phyloP scores from a whole-genome alignment of 2,888 invertebrate genomes.

The Tachina fera region DNA sequence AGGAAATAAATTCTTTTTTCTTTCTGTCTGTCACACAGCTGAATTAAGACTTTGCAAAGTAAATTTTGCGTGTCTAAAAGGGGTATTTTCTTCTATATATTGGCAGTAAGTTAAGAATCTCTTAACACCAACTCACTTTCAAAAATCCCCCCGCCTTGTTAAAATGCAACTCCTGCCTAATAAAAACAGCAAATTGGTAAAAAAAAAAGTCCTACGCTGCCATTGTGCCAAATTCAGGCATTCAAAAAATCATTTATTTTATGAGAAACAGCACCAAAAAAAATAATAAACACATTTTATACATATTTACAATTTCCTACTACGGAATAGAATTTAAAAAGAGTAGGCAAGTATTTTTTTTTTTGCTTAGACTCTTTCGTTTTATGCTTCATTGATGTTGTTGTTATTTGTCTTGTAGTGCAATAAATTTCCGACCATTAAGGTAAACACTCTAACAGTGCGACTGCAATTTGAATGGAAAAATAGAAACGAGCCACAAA shows the following conservation, averaged over 20 bases:
- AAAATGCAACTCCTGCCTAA: neutral
- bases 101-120: neutral
- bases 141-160: too few relatives aligned
- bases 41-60: too few relatives aligned
- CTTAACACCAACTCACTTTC: neutral
- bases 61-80: too few relatives aligned
- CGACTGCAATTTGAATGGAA: slow-evolving; percentile 54
- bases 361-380: slow-evolving; percentile 22
- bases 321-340: slow-evolving; percentile 38
- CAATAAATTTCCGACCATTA: slow-evolving; percentile 65
- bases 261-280: slow-evolving; percentile 23
- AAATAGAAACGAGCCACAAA: slow-evolving; percentile 57
- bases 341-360: slow-evolving; percentile 38
- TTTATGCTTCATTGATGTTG: slow-evolving; percentile 65
- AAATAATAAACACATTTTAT: slow-evolving; percentile 43
- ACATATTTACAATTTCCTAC: slow-evolving; percentile 46
- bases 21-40: too few relatives aligned
- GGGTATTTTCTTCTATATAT: too few relatives aligned
- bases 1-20: too few relatives aligned
- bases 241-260: slow-evolving; percentile 57
- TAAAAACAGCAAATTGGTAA: neutral
- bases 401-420: slow-evolving; percentile 41
- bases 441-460: slow-evolving; percentile 65
- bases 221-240: slow-evolving; percentile 59
- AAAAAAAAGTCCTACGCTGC: slow-evolving; percentile 38